Evolutionary conservation across 2,113 vertebrate species (phyloP).

Genomic region (Ardeotis arabs): DNA sequence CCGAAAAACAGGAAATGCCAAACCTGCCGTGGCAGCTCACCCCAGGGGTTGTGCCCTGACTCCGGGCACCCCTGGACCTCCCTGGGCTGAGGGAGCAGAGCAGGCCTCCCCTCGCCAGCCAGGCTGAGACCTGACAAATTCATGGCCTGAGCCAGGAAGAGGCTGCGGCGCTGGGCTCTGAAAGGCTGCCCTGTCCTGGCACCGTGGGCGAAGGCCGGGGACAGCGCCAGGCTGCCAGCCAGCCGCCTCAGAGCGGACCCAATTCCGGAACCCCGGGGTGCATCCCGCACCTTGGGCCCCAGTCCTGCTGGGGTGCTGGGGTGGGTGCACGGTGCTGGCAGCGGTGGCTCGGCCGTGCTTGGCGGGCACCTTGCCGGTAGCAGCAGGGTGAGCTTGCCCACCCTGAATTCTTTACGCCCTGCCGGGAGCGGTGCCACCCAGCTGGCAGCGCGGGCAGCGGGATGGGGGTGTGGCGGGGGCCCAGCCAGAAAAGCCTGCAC

Average conservation of each 20-base stretch:
- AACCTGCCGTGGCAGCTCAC: not conserved
- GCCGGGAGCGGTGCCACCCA: not conserved
- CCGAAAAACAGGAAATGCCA: slow-evolving; percentile 5
- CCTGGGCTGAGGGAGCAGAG: not conserved
- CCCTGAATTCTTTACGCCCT: not conserved
- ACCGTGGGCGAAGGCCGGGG: not conserved
- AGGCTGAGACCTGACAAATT: not conserved
- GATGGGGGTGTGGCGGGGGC: not conserved
- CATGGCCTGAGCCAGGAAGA: not conserved
- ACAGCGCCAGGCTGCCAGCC: not conserved
- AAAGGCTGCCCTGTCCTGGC: not conserved
- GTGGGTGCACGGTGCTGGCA: fast-evolving
- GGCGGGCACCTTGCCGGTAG: not conserved
- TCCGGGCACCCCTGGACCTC: fast-evolving
- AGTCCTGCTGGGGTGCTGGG: not conserved
- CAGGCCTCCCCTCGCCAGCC: fast-evolving
- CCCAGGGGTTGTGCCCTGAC: fast-evolving
- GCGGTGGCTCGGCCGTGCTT: not conserved
- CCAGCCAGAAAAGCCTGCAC: not conserved
- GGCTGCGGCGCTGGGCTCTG: not conserved
- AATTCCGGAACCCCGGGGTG: not conserved
- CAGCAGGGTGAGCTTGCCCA: not conserved
- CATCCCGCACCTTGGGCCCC: not conserved
- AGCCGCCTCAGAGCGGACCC: not conserved
- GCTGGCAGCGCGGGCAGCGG: not conserved